Evolutionary conservation across 2,113 vertebrate genomes (phyloP), one percentile per base, ranked within the genome.

Genomic region (Poicephalus gulielmi): DNA sequence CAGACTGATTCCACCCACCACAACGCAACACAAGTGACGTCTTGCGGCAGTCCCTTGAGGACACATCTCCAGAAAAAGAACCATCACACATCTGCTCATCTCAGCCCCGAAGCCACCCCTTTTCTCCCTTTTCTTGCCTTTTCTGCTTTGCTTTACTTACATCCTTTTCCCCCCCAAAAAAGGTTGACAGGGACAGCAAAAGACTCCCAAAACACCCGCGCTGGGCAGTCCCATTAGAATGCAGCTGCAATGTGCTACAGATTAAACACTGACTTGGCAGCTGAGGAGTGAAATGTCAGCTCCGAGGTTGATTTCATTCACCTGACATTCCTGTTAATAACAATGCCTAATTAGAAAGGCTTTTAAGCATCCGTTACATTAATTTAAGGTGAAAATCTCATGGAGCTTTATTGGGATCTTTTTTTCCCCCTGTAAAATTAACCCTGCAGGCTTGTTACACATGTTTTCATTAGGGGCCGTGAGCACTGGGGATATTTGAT

Each of bases 341-440:
- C 96, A 97, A 97, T 95, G 95, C 92, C 98, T 98, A 98, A 98
- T 98, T 98, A 98, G 97, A 96, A 95, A 97, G 96, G 96, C 98
- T 98, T 98, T 98, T 97, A 97, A 98, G 97, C 97, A 98, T 97
- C 96, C 97, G 85, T 97, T 97, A 98, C 96, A 96, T 98, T 98
- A 97, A 97, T 98, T 98, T 98, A 98, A 98, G 13, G 20, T 74
- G 91, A 97, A 98, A 97, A 97, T 97, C 97, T 98, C 97, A 93
- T 90, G 92, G 95, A 96, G 97, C 92, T 97, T 96, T 97, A 97
- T 95, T 96, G 97, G 97, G 98, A 97, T 95, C 96, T 97, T 96
- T 95, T 79, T 4, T 15, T 23, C 22, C 77, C 66, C 80, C 68
- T n/a, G 95, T 92, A 97, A 98, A 98, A 98, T 98, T 97, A 98